A percentile compares a stretch with the other conserved stretches of the same genome.
phyloP scores from a whole-genome alignment of 2,888 invertebrate species.

The Octonoba sinensis region DNA sequence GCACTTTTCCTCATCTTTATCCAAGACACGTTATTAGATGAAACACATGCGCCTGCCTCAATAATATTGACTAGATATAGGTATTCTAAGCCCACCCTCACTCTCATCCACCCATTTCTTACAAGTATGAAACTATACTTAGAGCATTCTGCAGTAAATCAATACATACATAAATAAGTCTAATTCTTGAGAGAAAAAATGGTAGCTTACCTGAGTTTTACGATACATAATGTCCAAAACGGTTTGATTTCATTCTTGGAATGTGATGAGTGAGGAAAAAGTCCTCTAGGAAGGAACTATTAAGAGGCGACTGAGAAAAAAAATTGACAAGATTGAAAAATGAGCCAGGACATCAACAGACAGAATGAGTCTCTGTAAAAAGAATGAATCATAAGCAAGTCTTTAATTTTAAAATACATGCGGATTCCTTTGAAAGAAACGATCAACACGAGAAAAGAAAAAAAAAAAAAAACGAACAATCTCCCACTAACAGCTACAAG shows the following conservation, averaged over 20 bases:
- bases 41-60: too few relatives aligned
- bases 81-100: too few relatives aligned
- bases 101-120: too few relatives aligned
- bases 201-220: slow-evolving; percentile 47
- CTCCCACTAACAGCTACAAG: too few relatives aligned
- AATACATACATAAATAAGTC: too few relatives aligned
- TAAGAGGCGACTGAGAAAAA: slow-evolving; percentile 21
- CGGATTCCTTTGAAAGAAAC: slow-evolving; percentile 26
- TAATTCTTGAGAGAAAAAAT: too few relatives aligned
- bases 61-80: too few relatives aligned
- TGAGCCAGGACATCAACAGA: slow-evolving; percentile 54
- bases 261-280: slow-evolving; percentile 26
- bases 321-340: slow-evolving; percentile 56
- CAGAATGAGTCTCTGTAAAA: slow-evolving; percentile 60
- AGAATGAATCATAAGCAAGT: slow-evolving; percentile 60
- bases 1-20: too few relatives aligned
- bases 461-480: not conserved
- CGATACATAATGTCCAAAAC: slow-evolving; percentile 39
- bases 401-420: slow-evolving; percentile 62
- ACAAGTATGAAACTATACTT: too few relatives aligned
- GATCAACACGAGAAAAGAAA: slow-evolving; percentile 24
- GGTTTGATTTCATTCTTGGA: slow-evolving; percentile 44
- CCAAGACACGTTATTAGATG: too few relatives aligned
- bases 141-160: too few relatives aligned
- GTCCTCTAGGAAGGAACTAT: slow-evolving; percentile 32